Evolutionary conservation across 1,140 invertebrate species (phyloP), one percentile per base, ranked within the genome.

Genomic region (Agrypnia vestita): DNA sequence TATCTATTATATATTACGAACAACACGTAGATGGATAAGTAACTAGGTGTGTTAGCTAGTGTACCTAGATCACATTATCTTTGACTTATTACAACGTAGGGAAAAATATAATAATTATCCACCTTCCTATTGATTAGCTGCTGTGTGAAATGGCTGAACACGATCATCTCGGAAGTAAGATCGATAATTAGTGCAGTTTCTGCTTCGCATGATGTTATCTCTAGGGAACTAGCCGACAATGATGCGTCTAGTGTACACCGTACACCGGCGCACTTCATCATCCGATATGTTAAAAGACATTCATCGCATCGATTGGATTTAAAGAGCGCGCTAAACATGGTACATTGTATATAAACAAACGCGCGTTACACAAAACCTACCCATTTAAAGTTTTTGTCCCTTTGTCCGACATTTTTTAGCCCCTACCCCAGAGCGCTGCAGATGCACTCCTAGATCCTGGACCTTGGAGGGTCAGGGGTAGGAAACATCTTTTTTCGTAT

Each of bases 371-470:
- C 47, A 55, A 73, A 55, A 49, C 53, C 51, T 47, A 55, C 76
- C 67, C 80, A 81, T 78, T 78, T 76, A 74, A 76, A 71, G 46
- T 81, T 79, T 81, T 78, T 81, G 80, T 81, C 46, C 76, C 53
- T 55, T 81, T 81, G 80, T 81, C 79, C 71, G 55, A 61, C 11
- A 35, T 76, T 81, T 81, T 81, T 81, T 81, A 81, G 15, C 53
- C 78, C 80, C 71, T 17, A n/a, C 19, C 43, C 47, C 75, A 21
- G 25, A 49, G 71, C 17, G 8, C 35, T 73, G 80, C 76, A 79
- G 76, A 81, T 81, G 80, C 69, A 49, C 79, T 80, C 73, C 53
- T 49, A 6, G n/a, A 51, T 12, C 11, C 44, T 43, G 64, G 64
- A 8, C 10, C 64, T 69, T 25, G 17, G 21, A 12, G 9, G 55